phyloP scores from a whole-genome alignment of 1,140 invertebrate species.

The Drosophila lowei region DNA sequence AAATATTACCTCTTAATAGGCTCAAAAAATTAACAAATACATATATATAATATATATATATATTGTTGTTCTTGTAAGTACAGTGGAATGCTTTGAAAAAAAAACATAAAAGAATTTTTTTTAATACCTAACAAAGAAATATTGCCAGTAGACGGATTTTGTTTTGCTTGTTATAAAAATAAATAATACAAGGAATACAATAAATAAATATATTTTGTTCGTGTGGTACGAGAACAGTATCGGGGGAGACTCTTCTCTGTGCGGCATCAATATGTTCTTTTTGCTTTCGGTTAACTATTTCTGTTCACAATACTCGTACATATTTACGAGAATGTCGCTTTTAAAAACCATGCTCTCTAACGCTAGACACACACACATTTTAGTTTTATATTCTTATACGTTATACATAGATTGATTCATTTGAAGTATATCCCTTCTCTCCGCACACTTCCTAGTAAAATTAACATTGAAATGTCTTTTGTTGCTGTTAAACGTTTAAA shows the following conservation, averaged over 20 bases:
- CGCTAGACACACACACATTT: slow-evolving; percentile 77
- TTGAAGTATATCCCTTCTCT: slow-evolving; percentile 24
- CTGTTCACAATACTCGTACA: slow-evolving; percentile 50
- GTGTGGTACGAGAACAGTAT: slow-evolving; percentile 46
- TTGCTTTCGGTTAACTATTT: slow-evolving; percentile 51
- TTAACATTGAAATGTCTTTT: slow-evolving; percentile 49
- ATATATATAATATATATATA: not conserved
- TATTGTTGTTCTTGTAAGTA: slow-evolving; percentile 56
- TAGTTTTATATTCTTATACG: slow-evolving; percentile 57
- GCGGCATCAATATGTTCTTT: slow-evolving; percentile 45
- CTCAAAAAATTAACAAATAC: slow-evolving; percentile 36
- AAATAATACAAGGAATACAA: slow-evolving; percentile 65
- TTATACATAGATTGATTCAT: slow-evolving; percentile 60
- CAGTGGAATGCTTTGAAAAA: slow-evolving; percentile 69
- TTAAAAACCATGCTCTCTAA: slow-evolving; percentile 78
- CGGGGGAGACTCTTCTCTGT: slow-evolving; percentile 18
- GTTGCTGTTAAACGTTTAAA: slow-evolving; percentile 70
- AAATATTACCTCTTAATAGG: slow-evolving; percentile 14
- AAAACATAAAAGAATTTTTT: slow-evolving; percentile 45
- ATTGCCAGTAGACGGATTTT: slow-evolving; percentile 74
- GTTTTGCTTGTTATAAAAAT: slow-evolving; percentile 44
- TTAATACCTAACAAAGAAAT: slow-evolving; percentile 72
- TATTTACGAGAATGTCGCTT: slow-evolving; percentile 36
- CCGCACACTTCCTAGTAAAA: slow-evolving; percentile 40
- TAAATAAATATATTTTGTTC: slow-evolving; percentile 68